Base-by-base conservation (phyloP, 2,113 vertebrate species). In the Xiphophorus maculatus region DNA sequence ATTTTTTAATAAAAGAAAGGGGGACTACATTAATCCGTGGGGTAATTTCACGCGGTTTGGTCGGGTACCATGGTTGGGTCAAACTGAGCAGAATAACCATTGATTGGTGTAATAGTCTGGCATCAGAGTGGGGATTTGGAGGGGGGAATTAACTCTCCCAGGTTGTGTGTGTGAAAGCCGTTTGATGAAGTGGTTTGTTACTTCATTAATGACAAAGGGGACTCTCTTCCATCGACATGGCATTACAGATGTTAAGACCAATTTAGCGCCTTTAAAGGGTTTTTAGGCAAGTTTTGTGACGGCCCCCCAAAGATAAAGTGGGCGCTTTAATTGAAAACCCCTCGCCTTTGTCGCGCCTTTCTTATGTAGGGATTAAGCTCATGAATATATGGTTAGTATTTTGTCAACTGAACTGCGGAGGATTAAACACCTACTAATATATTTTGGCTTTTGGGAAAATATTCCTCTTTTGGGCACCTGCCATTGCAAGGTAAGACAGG, bases 41-140 rank as follows among this genome's bases (percentile, higher is more conserved):
- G 94, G 95, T 96, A 96, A 96, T 96, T 95, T 97, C 95, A 95
- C 93, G 95, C 95, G 91, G 91, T 95, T 95, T 96, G 94, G 87
- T 91, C 93, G 92, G 88, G 90, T 91, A 95, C 94, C 95, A 95
- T 92, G 90, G 94, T 92, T 87, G 89, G 93, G 95, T 96, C 94
- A 96, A 93, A 93, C 86, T 89, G 88, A 91, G 78, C 92, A 90
- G 94, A 95, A 95, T 93, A 85, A 90, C 88, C 94, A 95, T 96
- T 96, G 96, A 96, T 94, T 93, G 95, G 91, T 87, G 91, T 93
- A 94, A 95, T 94, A 87, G 93, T 88, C 84, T 88, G 80, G 89
- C 87, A 80, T 91, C 87, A 88, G 84, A 19, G 48, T 17, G 63
- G 9, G 74, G 54, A 5, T 66, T 51, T 51, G 32, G 64, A 10